phyloP scores from a whole-genome alignment of 2,797 vertebrate species.

The Malurus leucopterus region DNA sequence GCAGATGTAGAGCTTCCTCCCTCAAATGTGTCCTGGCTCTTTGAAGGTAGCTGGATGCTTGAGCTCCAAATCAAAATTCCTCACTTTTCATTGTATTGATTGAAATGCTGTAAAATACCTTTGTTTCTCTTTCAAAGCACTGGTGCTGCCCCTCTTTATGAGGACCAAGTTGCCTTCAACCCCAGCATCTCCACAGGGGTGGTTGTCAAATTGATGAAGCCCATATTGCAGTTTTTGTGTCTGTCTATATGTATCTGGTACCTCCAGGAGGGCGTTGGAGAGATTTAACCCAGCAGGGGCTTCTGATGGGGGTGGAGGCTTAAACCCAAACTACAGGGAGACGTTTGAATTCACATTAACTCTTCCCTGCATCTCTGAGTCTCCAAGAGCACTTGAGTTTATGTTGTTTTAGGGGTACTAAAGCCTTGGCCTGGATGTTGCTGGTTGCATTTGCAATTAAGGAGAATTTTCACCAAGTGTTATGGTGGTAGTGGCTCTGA shows the following conservation, averaged over 20 bases:
- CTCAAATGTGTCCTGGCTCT: not conserved
- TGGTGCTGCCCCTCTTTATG: not conserved
- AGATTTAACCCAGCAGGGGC: not conserved
- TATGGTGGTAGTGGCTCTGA: not conserved
- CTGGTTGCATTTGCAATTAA: not conserved
- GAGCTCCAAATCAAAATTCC: not conserved
- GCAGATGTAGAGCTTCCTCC: not conserved
- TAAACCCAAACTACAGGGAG: not conserved
- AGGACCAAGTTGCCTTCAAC: not conserved
- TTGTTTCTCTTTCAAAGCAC: not conserved
- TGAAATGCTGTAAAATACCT: not conserved
- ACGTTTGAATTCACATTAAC: not conserved
- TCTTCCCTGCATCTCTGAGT: not conserved
- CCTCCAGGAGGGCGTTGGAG: not conserved
- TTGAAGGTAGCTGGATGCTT: not conserved
- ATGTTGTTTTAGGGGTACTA: not conserved
- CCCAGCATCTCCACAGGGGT: not conserved
- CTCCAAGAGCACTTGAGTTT: not conserved
- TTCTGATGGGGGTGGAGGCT: not conserved
- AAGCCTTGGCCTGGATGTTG: not conserved
- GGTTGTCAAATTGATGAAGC: not conserved
- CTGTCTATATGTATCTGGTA: not conserved
- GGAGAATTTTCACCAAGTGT: not conserved
- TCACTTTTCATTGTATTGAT: fast-evolving
- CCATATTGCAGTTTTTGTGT: not conserved